These are phyloP conservation scores for Eupithecia inturbata DNA, from an alignment of 2,888 invertebrate species.

Conservation along the genomic window DNA sequence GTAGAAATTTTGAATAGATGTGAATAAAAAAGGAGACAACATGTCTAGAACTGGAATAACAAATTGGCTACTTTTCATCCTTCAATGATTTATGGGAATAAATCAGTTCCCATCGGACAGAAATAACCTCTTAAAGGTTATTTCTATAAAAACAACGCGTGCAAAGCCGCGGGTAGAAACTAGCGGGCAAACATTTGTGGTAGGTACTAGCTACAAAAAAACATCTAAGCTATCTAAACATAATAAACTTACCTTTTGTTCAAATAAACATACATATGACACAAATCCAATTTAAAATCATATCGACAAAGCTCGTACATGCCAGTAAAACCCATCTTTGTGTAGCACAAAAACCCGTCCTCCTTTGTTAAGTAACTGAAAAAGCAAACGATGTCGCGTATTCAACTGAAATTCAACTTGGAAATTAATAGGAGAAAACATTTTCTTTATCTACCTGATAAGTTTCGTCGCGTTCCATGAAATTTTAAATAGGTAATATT, in stretches of 20 bases:
- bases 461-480: slow-evolving; percentile 11
- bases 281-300: neutral
- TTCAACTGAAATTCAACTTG: slow-evolving; percentile 20
- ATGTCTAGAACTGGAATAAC: too few species aligned
- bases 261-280: neutral
- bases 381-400: slow-evolving; percentile 17
- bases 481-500: too few species aligned
- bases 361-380: slow-evolving; percentile 28
- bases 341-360: slow-evolving; percentile 21
- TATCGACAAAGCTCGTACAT: slow-evolving; percentile 18
- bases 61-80: too few species aligned
- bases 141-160: too few species aligned
- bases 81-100: too few species aligned
- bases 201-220: neutral
- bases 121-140: too few species aligned
- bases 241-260: neutral
- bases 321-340: slow-evolving; percentile 16
- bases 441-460: slow-evolving; percentile 25
- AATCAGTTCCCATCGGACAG: too few species aligned
- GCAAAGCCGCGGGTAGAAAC: too few species aligned
- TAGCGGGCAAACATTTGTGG: neutral
- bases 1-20: too few species aligned
- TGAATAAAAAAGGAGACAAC: too few species aligned
- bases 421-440: slow-evolving; percentile 22
- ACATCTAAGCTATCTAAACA: neutral